A percentile compares a stretch with the other conserved stretches of the same genome.
phyloP scores from a whole-genome alignment of 1,140 invertebrate species.

The Bombyx mandarina region DNA sequence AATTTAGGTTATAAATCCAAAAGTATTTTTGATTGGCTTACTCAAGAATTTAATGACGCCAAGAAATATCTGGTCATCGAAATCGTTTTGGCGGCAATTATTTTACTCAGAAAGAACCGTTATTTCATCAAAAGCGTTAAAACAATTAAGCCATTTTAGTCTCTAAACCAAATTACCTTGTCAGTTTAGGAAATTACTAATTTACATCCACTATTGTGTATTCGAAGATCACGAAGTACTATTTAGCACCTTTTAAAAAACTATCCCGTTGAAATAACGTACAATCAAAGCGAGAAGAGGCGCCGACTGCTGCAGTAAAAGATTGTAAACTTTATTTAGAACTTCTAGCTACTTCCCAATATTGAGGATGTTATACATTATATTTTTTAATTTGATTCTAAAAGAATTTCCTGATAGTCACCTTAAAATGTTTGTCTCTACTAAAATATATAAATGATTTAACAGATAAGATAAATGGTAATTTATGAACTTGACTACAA shows the following conservation, averaged over 20 bases:
- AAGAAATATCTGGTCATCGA: conserved; percentile 1
- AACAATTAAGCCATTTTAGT: conserved; percentile 10
- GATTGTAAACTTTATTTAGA: conserved; percentile 4
- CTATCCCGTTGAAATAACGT: conserved; percentile 16
- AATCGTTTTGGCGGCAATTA: conserved; percentile 7
- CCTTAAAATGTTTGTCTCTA: no score
- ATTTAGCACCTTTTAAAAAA: conserved; percentile 49
- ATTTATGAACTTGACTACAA: no score
- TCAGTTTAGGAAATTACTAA: conserved; percentile 38
- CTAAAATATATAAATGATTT: no score
- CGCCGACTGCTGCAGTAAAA: conserved; percentile 6
- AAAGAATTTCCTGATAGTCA: no score
- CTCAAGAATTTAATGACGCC: no score
- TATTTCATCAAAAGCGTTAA: conserved; percentile 6
- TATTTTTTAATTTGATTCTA: no score
- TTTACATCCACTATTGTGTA: conserved; percentile 46
- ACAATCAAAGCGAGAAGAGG: background rate
- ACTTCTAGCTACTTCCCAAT: no score
- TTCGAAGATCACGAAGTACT: conserved; percentile 48
- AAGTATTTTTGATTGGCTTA: no score
- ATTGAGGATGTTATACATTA: no score
- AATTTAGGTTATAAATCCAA: no score
- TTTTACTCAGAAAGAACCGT: conserved; percentile 5
- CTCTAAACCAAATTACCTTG: conserved; percentile 19
- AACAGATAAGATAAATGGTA: no score